A percentile compares a stretch with the other conserved stretches of the same genome.
phyloP scores from a whole-genome alignment of 2,113 vertebrate genomes.

The Artemisiospiza belli region DNA sequence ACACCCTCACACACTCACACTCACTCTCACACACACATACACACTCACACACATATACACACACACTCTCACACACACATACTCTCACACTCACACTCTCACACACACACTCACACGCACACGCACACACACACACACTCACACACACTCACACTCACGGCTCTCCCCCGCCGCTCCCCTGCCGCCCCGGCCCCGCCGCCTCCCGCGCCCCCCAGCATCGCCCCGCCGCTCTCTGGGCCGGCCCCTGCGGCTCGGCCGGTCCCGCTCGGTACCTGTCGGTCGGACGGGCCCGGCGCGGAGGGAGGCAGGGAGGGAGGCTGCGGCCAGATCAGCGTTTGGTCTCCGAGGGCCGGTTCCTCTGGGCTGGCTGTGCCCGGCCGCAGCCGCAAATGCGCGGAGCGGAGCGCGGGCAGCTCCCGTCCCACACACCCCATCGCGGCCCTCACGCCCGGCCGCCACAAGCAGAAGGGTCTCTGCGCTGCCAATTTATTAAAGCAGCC shows the following conservation, averaged over 20 bases:
- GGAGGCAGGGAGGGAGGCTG: not conserved
- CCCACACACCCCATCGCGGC: not conserved
- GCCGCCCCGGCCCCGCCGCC: not conserved
- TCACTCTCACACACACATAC: no score
- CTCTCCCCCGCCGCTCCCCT: not conserved
- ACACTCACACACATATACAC: no score
- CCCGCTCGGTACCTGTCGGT: not conserved
- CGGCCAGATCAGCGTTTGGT: not conserved
- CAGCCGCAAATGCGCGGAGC: rapidly evolving
- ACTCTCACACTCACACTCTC: no score
- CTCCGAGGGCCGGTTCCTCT: no score
- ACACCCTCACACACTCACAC: no score
- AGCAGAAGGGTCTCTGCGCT: rapidly evolving
- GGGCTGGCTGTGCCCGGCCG: not conserved
- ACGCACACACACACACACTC: no score
- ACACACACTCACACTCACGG: no score
- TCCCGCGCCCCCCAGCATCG: not conserved
- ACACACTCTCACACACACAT: no score
- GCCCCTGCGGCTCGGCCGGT: not conserved
- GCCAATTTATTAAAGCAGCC: not conserved
- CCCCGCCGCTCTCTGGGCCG: not conserved
- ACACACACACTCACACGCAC: no score
- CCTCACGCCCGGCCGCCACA: rapidly evolving
- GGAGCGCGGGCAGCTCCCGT: rapidly evolving
- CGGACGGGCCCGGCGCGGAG: not conserved